Base-by-base conservation (phyloP, 2,797 vertebrate species). In the Crocidura indochinensis region DNA sequence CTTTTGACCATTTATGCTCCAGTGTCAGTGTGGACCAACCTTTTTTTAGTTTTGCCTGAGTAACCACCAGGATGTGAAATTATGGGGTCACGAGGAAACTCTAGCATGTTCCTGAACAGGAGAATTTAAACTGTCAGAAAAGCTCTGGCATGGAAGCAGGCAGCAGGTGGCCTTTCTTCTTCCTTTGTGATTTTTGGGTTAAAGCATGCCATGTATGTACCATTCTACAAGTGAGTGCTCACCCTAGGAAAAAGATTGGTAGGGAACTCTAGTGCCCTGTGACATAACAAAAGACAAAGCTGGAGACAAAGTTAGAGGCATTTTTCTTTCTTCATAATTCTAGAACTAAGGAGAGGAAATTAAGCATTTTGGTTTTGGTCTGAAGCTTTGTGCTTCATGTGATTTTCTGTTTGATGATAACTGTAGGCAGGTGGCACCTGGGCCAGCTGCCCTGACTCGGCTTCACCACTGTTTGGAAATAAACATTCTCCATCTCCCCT, bases 391-490 rank as follows among this genome's bases (percentile, higher is more conserved):
- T 74, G 2, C 68, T 90, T 12, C 31, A n/a, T 84, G 69, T 80
- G 44, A 69, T 87, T 94, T 91, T 83, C 78, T 94, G 82, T 89
- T 84, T 53, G 56, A 53, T 89, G 73, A 72, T 44, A 73, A 44
- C 87, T 74, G 84, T 5, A 38, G 46, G 76, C 27, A 72, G 67
- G 62, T 87, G 87, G 79, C 77, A 46, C 93, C 56, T n/a, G 65
- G 17, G 31, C 79, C 73, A 53, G 31, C 60, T 44, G 31, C 65
- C 44, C 10, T 87, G 27, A 71, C 22, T 60, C 90, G 29, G n/a
- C 90, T 90, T 90, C 92, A 80, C 92, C 77, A 47, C 69, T 93
- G 17, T 91, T 91, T 80, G 47, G 90, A 90, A 88, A 31, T 49
- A 81, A 49, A 87, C 88, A 51, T 84, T 84, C 75, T 77, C 81